Evolutionary conservation across 2,888 invertebrate genomes (phyloP).

Genomic region (Dolichopus griseipennis): DNA sequence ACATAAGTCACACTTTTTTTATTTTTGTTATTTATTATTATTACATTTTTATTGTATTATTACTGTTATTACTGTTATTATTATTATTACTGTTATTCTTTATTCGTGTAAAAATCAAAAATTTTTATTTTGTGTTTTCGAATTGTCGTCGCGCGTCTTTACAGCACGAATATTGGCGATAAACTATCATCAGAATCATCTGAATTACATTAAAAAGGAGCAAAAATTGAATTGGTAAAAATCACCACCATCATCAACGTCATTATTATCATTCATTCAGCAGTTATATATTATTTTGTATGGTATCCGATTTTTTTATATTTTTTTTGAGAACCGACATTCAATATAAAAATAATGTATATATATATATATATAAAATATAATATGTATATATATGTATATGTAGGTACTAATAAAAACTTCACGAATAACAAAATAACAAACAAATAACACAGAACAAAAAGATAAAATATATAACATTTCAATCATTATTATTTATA

Average conservation of each 20-base stretch:
- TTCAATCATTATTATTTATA: too few relatives aligned
- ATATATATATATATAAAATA: too few relatives aligned
- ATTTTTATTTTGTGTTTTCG: too few relatives aligned
- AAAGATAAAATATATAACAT: too few relatives aligned
- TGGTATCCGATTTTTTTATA: background rate
- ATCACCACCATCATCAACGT: conserved; percentile 4
- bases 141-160: conserved; percentile 44
- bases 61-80: too few relatives aligned
- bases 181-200: conserved; percentile 40
- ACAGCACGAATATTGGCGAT: conserved; percentile 45
- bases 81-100: too few relatives aligned
- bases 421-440: background rate
- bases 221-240: background rate
- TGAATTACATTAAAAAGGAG: background rate
- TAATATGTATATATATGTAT: too few relatives aligned
- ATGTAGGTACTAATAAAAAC: background rate
- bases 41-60: too few relatives aligned
- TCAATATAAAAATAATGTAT: background rate
- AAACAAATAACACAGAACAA: background rate
- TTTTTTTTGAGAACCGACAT: background rate
- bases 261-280: background rate
- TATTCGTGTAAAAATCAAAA: background rate
- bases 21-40: too few relatives aligned
- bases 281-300: background rate
- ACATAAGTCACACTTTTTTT: too few relatives aligned